Evolutionary conservation across 1,140 invertebrate species (phyloP), one percentile per base, ranked within the genome.

Genomic region (Amphibalanus amphitrite): DNA sequence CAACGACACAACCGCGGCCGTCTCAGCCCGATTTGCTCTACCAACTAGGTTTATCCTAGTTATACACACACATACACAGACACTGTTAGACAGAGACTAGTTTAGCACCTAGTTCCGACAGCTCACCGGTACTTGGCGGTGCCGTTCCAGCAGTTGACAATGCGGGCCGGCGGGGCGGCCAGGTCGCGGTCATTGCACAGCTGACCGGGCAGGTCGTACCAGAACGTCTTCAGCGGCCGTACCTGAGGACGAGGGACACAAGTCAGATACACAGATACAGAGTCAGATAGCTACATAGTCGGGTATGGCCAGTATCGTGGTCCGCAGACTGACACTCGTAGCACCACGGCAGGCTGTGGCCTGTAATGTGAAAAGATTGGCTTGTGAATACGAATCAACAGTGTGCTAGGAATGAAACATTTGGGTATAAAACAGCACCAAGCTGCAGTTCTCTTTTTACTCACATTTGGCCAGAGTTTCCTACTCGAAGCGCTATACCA

Each of bases 91-190:
- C n/a, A n/a, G n/a, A n/a, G n/a, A n/a, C n/a, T n/a, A n/a, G n/a
- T n/a, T n/a, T n/a, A n/a, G 13, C 47, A 20, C 1, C 13, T 20
- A 13, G 47, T 13, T 3, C 47, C 47, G 47, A 23, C 47, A 13
- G 47, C 1, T 20, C n/a, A 67, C 65, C n/a, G 26, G 65, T 10
- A 10, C 28, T 28, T 67, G 65, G 65, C 65, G 8, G 65, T 67
- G 65, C 65, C 65, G 65, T 67, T 67, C 65, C 65, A 67, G 65
- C 65, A 67, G 28, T 67, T 67, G 3, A 28, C 13, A 26, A 67
- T 67, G 65, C 65, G 65, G 3, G 65, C n/a, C 6, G n/a, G 65
- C 26, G 26, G 65, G 3, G 65, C 65, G 10, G 65, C 65, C 65
- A 67, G 3, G 6, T 28, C 26, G 17, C 65, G 65, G 65, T 67